These are phyloP conservation scores for Leptopilina boulardi DNA, from an alignment of 1,140 invertebrate genomes.

Conservation along the genomic window DNA sequence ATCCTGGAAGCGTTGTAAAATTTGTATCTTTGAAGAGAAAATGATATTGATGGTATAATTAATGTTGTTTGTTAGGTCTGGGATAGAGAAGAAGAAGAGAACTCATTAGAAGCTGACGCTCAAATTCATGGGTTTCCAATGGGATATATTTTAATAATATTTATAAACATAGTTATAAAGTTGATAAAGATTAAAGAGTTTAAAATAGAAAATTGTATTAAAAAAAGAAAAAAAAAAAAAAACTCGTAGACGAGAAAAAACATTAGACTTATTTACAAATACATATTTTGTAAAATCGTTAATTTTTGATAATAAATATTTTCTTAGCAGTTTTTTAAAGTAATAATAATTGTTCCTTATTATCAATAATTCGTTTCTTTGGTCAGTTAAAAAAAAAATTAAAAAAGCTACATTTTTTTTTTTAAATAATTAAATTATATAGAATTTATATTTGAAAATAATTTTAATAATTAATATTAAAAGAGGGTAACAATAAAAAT, in stretches of 20 bases:
- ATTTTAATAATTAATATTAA: too few species aligned
- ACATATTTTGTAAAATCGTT: constrained; percentile 17
- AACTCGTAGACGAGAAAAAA: background rate
- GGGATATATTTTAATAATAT: too few species aligned
- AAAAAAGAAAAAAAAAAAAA: background rate
- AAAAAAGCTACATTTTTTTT: background rate
- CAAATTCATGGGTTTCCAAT: background rate
- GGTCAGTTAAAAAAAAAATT: background rate
- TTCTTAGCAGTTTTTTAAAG: background rate
- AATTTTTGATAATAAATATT: constrained; percentile 22
- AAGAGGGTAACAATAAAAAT: too few species aligned
- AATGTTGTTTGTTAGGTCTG: constrained; percentile 16
- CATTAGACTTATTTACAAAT: background rate
- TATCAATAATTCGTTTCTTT: background rate
- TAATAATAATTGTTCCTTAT: background rate
- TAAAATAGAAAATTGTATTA: background rate
- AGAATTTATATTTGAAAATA: too few species aligned
- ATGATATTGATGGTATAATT: constrained; percentile 11
- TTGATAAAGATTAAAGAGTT: background rate
- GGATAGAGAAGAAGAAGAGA: background rate
- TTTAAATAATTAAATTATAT: too few species aligned
- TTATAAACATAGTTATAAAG: background rate
- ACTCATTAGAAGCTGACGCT: background rate
- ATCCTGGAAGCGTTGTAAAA: constrained; percentile 27
- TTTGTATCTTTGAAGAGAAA: background rate